Base-by-base conservation (phyloP, 2,113 vertebrate genomes). In the Sarotherodon lohbergeri region DNA sequence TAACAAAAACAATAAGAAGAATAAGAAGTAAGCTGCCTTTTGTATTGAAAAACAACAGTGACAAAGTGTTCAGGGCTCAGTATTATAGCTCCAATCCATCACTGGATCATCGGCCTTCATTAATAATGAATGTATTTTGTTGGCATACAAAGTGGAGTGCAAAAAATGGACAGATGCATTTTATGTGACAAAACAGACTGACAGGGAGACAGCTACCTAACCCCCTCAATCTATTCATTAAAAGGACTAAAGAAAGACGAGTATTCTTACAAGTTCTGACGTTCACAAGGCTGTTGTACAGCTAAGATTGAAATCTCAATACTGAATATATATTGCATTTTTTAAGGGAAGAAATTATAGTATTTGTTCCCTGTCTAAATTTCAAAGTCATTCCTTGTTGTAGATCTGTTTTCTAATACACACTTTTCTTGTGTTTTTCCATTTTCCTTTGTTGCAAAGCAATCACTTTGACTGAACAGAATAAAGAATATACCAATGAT, bases 21-120 rank as follows among this genome's bases (percentile, higher is more conserved):
- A 84, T 83, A 7, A 55, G 13, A 52, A 52, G 59, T 52, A 50
- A 91, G 71, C 36, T 76, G 54, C 52, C 88, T 87, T 73, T 90
- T 92, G 89, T 92, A 92, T 91, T 85, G 90, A 94, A 89, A 88
- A 92, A 94, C 89, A 91, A 88, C 56, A 68, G 50, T 41, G 12
- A 86, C 63, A 76, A 85, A 89, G 79, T 71, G 78, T 89, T 68
- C 56, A 68, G 71, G 90, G 55, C 91, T 71, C 57, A 83, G 68
- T 9, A 46, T 84, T 86, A 54, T 9, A 84, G 84, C 81, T 89
- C n/a, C 48, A 83, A 93, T 93, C 88, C 66, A 89, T 93, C 89
- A 93, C 43, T 3, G 8, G 36, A 90, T 90, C 85, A 94, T 90
- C 52, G 85, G 86, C 73, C 87, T 76, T 22, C 84, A 91, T 94